Conservation (phyloP, 1,140 invertebrate genomes). For the Lepidurus apus region DNA sequence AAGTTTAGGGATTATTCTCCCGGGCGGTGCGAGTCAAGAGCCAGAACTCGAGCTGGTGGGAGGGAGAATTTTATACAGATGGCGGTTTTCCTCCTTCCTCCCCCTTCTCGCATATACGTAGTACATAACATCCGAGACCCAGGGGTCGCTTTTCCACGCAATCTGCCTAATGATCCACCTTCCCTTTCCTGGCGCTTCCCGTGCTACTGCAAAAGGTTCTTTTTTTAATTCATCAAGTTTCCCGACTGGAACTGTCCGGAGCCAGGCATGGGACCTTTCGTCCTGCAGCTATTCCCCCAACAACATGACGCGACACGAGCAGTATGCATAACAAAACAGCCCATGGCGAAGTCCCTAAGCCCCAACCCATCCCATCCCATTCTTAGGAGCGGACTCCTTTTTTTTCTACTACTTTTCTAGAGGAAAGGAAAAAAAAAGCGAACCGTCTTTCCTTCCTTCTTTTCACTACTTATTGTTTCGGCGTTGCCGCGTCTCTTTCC, state of each 20-base stretch:
- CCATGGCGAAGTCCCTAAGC: neutral
- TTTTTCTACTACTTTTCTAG: neutral
- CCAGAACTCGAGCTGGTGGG: too few relatives aligned
- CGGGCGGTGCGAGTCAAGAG: too few relatives aligned
- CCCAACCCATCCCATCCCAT: neutral
- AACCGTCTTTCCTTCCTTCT: neutral
- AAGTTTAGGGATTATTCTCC: too few relatives aligned
- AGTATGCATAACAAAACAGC: constrained; percentile 22
- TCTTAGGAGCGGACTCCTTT: neutral
- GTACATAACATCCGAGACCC: neutral
- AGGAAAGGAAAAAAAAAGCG: neutral
- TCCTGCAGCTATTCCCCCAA: constrained; percentile 14
- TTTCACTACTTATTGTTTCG: neutral
- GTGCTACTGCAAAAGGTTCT: neutral
- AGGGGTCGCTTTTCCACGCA: neutral
- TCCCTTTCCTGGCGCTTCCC: constrained; percentile 31
- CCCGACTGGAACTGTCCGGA: neutral
- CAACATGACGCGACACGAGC: constrained; percentile 2
- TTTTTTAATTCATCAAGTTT: neutral
- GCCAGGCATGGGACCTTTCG: neutral
- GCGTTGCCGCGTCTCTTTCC: neutral
- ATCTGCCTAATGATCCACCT: constrained; percentile 35
- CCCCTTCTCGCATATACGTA: neutral
- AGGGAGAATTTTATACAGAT: too few relatives aligned
- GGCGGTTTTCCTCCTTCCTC: neutral